phyloP scores from a whole-genome alignment of 2,888 invertebrate genomes.

The Dermolepida albohirtum region DNA sequence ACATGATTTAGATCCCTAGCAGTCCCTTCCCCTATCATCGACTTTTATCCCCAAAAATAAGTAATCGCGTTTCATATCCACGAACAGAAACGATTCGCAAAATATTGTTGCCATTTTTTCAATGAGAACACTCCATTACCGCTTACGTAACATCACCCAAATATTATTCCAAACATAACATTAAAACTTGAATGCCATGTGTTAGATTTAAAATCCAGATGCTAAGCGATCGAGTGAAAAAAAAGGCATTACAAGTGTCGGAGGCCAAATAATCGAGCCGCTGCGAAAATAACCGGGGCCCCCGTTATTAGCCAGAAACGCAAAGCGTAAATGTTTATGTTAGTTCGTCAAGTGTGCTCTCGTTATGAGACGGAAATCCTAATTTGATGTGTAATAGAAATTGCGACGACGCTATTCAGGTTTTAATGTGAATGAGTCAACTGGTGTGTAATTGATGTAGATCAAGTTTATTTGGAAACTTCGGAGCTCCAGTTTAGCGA shows the following conservation, averaged over 20 bases:
- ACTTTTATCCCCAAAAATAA: too few relatives aligned
- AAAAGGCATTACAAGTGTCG: neutral
- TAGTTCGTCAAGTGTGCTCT: conserved; percentile 30
- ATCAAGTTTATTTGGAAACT: conserved; percentile 34
- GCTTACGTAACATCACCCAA: too few relatives aligned
- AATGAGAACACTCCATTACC: too few relatives aligned
- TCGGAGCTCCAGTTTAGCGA: neutral
- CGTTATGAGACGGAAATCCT: conserved; percentile 34
- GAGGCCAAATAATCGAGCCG: conserved; percentile 16
- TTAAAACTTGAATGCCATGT: conserved; percentile 10
- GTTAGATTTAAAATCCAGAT: conserved; percentile 28
- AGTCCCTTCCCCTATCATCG: too few relatives aligned
- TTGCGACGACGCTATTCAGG: conserved; percentile 27
- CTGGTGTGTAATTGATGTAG: conserved; percentile 37
- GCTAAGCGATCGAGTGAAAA: conserved; percentile 1
- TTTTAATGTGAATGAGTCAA: conserved; percentile 36
- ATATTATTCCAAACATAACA: too few relatives aligned
- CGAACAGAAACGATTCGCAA: too few relatives aligned
- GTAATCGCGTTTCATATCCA: too few relatives aligned
- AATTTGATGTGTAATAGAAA: conserved; percentile 33
- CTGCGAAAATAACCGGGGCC: conserved; percentile 19
- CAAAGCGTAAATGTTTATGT: conserved; percentile 26
- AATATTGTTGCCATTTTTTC: too few relatives aligned
- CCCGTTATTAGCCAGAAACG: conserved; percentile 25
- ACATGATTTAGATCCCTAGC: too few relatives aligned